A percentile compares a stretch with the other conserved stretches of the same genome.
phyloP scores from a whole-genome alignment of 2,888 invertebrate species.

The Lottia scabra region DNA sequence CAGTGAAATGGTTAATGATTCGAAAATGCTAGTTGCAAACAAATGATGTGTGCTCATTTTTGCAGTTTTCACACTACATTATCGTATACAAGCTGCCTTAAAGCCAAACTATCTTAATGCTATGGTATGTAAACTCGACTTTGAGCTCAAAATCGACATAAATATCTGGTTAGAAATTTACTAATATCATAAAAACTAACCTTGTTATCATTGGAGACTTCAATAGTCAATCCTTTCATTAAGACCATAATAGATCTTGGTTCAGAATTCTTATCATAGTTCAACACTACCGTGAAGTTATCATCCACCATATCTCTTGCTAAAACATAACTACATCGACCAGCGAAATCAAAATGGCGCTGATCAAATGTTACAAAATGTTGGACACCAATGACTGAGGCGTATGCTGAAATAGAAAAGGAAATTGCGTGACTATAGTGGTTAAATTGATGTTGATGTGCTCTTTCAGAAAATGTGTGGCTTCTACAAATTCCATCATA shows the following conservation, averaged over 20 bases:
- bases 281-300: constrained; percentile 84
- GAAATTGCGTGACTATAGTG: not conserved
- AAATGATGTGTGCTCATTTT: too few relatives aligned
- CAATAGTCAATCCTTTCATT: constrained; percentile 53
- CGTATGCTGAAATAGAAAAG: constrained; percentile 77
- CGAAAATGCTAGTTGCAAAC: too few relatives aligned
- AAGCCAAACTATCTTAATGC: too few relatives aligned
- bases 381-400: constrained; percentile 83
- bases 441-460: not conserved
- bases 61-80: too few relatives aligned
- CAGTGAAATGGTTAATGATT: not conserved
- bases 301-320: constrained; percentile 85
- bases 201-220: constrained; percentile 47
- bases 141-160: too few relatives aligned
- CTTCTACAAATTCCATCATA: too few relatives aligned
- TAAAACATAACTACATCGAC: constrained; percentile 84
- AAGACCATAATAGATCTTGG: constrained; percentile 53
- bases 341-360: constrained; percentile 79
- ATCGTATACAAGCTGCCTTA: too few relatives aligned
- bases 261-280: constrained; percentile 72
- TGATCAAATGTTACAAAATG: constrained; percentile 91
- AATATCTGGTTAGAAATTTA: too few relatives aligned
- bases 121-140: too few relatives aligned
- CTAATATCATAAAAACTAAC: constrained; percentile 24
- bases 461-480: not conserved